These are phyloP conservation scores for Ctenoplectra terminalis DNA, from an alignment of 1,140 invertebrate species.

Conservation along the genomic window DNA sequence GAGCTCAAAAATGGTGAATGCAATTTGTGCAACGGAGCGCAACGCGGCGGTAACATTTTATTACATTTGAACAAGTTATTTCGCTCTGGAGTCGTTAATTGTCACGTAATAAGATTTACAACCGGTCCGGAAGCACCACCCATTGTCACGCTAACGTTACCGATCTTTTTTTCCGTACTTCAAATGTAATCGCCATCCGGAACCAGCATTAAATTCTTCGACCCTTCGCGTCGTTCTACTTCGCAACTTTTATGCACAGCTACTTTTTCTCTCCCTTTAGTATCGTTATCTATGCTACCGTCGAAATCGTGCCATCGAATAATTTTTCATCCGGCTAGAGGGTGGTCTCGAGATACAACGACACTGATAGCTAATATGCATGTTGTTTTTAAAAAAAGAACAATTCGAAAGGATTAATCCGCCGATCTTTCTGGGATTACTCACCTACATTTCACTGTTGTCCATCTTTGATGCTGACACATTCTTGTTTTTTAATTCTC, in stretches of 20 bases:
- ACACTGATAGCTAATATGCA: not conserved
- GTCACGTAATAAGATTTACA: constrained; percentile 58
- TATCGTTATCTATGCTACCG: no score
- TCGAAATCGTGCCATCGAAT: not conserved
- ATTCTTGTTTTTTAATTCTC: no score
- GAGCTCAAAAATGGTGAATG: not conserved
- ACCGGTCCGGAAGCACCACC: not conserved
- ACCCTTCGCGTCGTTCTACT: not conserved
- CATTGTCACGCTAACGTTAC: constrained; percentile 43
- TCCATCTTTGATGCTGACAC: not conserved
- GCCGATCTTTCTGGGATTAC: not conserved
- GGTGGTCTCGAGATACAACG: not conserved
- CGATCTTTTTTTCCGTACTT: constrained; percentile 10
- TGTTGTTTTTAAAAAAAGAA: not conserved
- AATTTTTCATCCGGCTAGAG: not conserved
- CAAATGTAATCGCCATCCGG: not conserved
- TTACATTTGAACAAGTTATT: constrained; percentile 26
- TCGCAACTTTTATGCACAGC: no score
- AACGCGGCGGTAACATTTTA: constrained; percentile 1
- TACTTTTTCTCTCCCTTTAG: no score
- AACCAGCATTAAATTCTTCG: not conserved
- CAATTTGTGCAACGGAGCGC: not conserved
- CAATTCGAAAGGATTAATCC: not conserved
- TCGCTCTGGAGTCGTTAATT: constrained; percentile 31
- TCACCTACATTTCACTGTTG: not conserved